Evolutionary conservation across 2,113 vertebrate genomes (phyloP).

Genomic region (Ploceus nigricollis): DNA sequence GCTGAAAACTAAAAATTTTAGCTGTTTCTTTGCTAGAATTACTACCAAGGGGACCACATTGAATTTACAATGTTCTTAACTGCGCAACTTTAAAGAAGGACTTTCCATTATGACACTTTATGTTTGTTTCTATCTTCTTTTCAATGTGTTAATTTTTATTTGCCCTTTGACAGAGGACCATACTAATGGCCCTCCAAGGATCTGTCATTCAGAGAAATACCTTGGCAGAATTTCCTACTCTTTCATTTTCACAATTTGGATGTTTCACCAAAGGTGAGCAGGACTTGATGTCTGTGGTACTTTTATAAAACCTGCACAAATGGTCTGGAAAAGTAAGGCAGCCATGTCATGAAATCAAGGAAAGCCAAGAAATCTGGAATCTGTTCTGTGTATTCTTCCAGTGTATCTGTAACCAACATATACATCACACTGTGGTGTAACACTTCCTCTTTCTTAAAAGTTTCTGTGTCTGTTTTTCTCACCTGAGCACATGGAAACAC

Average conservation of each 20-base stretch:
- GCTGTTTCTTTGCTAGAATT: neutral
- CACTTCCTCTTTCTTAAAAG: neutral
- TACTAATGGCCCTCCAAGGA: neutral
- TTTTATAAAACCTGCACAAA: neutral
- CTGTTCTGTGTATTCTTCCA: neutral
- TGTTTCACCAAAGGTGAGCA: neutral
- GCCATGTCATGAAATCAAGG: neutral
- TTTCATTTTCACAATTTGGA: neutral
- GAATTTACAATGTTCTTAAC: neutral
- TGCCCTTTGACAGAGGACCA: neutral
- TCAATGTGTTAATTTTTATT: neutral
- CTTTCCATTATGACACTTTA: neutral
- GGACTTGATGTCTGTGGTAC: neutral
- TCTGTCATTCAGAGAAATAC: neutral
- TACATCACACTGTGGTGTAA: neutral
- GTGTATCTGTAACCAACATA: neutral
- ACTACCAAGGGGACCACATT: neutral
- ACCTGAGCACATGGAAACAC: neutral
- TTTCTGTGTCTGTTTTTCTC: neutral
- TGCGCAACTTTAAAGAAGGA: neutral
- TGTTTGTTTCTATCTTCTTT: neutral
- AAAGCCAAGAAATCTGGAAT: neutral
- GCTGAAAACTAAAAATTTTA: neutral
- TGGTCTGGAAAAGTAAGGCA: neutral
- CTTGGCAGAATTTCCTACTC: neutral